Conservation (phyloP, 2,888 invertebrate species). For the Eupithecia pulchellata region DNA sequence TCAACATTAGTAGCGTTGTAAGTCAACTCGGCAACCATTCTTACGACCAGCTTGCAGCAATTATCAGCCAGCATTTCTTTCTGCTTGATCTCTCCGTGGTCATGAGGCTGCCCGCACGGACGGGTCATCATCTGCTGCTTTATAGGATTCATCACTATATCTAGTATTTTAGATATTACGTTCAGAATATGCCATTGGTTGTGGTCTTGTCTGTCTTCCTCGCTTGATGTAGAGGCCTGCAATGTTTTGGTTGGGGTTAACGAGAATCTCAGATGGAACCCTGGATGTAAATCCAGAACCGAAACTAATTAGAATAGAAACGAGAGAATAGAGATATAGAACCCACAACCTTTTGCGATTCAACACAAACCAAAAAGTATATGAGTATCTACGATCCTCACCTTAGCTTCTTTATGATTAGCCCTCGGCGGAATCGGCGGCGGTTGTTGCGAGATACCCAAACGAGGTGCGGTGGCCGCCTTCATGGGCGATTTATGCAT, state of each 20-base stretch:
- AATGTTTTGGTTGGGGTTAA: background rate
- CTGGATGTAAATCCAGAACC: background rate
- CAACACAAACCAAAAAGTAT: background rate
- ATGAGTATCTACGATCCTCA: conserved; percentile 33
- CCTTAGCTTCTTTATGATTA: conserved; percentile 64
- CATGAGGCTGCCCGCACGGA: conserved; percentile 76
- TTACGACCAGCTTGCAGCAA: conserved; percentile 91
- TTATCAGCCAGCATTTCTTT: conserved; percentile 86
- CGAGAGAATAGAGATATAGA: no score
- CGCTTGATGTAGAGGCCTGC: conserved; percentile 57
- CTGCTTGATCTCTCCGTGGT: conserved; percentile 81
- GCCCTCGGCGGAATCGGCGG: conserved; percentile 76
- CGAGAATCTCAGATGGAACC: background rate
- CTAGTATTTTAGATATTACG: conserved; percentile 92
- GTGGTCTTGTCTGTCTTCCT: conserved; percentile 56
- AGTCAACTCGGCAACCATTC: conserved; percentile 94
- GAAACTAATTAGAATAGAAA: no score
- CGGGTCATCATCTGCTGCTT: conserved; percentile 82
- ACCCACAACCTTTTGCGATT: no score
- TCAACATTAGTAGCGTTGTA: conserved; percentile 64
- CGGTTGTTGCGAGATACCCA: conserved; percentile 67
- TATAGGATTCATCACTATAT: conserved; percentile 93
- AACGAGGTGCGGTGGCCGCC: conserved; percentile 73
- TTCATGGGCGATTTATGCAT: conserved; percentile 48
- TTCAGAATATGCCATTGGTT: conserved; percentile 90